These are phyloP conservation scores for Parnassius orleans DNA, from an alignment of 2,888 invertebrate species.

Conservation along the genomic window DNA sequence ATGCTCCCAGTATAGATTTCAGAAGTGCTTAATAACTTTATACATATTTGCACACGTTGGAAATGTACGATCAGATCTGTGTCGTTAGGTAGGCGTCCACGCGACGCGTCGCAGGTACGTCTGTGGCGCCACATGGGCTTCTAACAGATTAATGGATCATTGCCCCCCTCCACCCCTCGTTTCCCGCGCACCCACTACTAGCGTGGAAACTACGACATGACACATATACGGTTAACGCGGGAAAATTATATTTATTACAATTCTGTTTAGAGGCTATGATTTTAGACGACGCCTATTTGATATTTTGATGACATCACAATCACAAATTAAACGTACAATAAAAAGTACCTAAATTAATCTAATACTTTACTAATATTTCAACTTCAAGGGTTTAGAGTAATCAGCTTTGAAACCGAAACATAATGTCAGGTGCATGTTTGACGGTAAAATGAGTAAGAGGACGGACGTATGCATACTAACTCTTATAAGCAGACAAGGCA, in stretches of 20 bases:
- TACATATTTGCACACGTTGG: constrained; percentile 52
- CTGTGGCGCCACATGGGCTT: constrained; percentile 89
- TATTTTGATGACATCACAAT: too few relatives aligned
- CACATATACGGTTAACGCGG: constrained; percentile 36
- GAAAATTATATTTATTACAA: constrained; percentile 16
- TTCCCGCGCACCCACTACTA: constrained; percentile 57
- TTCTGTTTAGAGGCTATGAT: not conserved
- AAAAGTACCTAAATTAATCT: too few relatives aligned
- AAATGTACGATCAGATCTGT: constrained; percentile 59
- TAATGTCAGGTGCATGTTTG: too few relatives aligned
- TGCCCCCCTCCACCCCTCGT: constrained; percentile 86
- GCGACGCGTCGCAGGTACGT: constrained; percentile 77
- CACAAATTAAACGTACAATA: too few relatives aligned
- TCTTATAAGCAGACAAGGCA: too few relatives aligned
- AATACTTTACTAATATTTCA: too few relatives aligned
- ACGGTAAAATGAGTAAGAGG: too few relatives aligned
- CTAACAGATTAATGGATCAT: constrained; percentile 92
- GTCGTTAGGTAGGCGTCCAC: constrained; percentile 78
- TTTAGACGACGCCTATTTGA: too few relatives aligned
- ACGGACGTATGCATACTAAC: too few relatives aligned
- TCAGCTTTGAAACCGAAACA: too few relatives aligned
- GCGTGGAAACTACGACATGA: constrained; percentile 73
- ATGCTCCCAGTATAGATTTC: constrained; percentile 28
- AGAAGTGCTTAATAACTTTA: constrained; percentile 36
- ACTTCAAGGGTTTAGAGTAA: too few relatives aligned